phyloP scores from a whole-genome alignment of 37 sponge, comb jelly and placozoan species.

The Halichondria panicea region DNA sequence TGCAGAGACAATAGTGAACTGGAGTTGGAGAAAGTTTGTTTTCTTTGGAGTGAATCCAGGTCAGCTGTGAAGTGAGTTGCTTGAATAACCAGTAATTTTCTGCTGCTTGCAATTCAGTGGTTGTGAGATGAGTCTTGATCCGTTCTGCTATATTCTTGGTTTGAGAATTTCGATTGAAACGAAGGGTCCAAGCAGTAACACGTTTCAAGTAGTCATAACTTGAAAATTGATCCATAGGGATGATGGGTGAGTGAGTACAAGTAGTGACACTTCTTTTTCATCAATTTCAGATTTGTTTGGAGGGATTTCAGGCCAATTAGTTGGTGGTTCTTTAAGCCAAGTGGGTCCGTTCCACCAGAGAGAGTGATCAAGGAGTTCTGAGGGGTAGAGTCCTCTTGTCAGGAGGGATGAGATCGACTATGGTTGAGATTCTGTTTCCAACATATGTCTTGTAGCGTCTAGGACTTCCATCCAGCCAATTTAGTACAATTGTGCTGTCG shows the following conservation, averaged over 20 bases:
- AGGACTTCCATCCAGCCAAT: slow-evolving; percentile 30
- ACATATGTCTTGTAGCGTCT: slow-evolving; percentile 34
- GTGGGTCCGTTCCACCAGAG: slow-evolving; percentile 37
- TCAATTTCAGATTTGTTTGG: slow-evolving; percentile 10
- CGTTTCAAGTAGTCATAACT: slow-evolving; percentile 18
- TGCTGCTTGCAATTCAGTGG: slow-evolving; percentile 14
- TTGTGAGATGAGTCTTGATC: slow-evolving; percentile 8
- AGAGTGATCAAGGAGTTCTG: slow-evolving; percentile 17
- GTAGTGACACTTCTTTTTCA: neutral
- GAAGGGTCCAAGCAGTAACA: slow-evolving; percentile 33
- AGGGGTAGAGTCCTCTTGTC: slow-evolving; percentile 26
- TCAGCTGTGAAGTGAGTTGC: slow-evolving; percentile 13
- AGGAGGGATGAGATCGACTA: slow-evolving; percentile 14
- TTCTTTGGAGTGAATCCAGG: neutral
- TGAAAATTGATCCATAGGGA: slow-evolving; percentile 23
- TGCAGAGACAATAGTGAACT: slow-evolving; percentile 12
- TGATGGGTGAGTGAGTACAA: slow-evolving; percentile 6
- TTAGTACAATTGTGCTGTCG: slow-evolving; percentile 48
- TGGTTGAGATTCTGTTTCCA: slow-evolving; percentile 19
- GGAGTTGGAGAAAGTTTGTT: neutral
- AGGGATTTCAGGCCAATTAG: slow-evolving; percentile 22
- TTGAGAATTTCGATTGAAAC: slow-evolving; percentile 18
- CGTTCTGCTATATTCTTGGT: neutral
- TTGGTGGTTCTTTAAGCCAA: slow-evolving; percentile 29
- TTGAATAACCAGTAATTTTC: slow-evolving; percentile 38